phyloP scores from a whole-genome alignment of 2,113 vertebrate genomes.

The Microtus ochrogaster region DNA sequence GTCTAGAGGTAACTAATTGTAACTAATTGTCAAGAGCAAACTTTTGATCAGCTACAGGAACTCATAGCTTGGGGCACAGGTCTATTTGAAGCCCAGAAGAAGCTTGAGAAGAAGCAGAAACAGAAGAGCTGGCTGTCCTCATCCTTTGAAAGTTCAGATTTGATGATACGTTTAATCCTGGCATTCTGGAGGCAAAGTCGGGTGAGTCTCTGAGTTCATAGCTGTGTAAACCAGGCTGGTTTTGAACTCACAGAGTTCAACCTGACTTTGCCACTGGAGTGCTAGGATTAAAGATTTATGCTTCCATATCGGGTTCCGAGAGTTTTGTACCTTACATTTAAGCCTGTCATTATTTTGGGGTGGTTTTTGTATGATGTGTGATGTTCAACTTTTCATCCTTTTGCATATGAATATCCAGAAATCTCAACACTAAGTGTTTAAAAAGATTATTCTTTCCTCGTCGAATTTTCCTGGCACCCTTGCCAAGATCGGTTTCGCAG shows the following conservation, averaged over 20 bases:
- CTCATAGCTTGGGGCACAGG: neutral
- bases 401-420: slow-evolving; percentile 6
- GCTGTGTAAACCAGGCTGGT: neutral
- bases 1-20: neutral
- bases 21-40: neutral
- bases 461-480: slow-evolving; percentile 31
- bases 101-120: slow-evolving; percentile 5
- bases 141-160: neutral
- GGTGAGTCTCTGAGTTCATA: neutral
- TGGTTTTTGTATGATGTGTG: neutral
- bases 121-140: neutral
- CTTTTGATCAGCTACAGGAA: neutral
- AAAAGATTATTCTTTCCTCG: slow-evolving; percentile 12
- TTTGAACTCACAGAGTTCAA: neutral
- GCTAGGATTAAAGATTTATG: neutral
- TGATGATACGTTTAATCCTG: neutral
- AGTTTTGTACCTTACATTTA: slow-evolving; percentile 3
- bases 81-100: neutral
- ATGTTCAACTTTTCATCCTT: neutral
- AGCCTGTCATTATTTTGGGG: neutral
- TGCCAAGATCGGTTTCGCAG: slow-evolving; percentile 20
- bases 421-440: neutral
- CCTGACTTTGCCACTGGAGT: neutral
- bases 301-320: neutral
- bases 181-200: neutral